phyloP scores from a whole-genome alignment of 2,797 vertebrate species.

The Threskiornis aethiopicus region DNA sequence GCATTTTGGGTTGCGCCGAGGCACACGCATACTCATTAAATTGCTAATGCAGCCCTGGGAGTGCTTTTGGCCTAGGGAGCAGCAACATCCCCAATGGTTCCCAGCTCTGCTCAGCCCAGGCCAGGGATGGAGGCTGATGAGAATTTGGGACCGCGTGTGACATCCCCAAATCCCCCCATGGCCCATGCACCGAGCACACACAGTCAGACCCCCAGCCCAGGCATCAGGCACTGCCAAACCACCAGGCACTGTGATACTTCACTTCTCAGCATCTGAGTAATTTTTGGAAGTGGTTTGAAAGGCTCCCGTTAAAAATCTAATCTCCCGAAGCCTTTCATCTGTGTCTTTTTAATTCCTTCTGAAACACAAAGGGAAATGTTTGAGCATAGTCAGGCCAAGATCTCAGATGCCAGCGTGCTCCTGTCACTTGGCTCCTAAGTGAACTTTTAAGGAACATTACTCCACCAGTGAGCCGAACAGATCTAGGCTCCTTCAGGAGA shows the following conservation, averaged over 20 bases:
- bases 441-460: background rate
- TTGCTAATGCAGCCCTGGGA: accelerated
- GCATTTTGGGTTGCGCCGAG: background rate
- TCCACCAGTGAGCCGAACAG: background rate
- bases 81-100: accelerated
- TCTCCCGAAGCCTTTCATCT: background rate
- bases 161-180: background rate
- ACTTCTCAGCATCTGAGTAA: background rate
- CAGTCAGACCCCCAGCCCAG: background rate
- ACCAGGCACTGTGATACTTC: background rate
- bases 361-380: background rate
- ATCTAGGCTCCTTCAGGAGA: background rate
- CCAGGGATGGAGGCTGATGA: background rate
- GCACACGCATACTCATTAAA: accelerated
- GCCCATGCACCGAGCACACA: accelerated
- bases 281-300: background rate
- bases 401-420: background rate
- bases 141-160: accelerated
- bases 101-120: background rate
- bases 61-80: background rate
- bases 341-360: background rate
- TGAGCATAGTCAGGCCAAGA: background rate
- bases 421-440: background rate
- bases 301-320: background rate
- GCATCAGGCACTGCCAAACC: background rate